phyloP scores from a whole-genome alignment of 2,888 invertebrate species.

The Margaritifera margaritifera region DNA sequence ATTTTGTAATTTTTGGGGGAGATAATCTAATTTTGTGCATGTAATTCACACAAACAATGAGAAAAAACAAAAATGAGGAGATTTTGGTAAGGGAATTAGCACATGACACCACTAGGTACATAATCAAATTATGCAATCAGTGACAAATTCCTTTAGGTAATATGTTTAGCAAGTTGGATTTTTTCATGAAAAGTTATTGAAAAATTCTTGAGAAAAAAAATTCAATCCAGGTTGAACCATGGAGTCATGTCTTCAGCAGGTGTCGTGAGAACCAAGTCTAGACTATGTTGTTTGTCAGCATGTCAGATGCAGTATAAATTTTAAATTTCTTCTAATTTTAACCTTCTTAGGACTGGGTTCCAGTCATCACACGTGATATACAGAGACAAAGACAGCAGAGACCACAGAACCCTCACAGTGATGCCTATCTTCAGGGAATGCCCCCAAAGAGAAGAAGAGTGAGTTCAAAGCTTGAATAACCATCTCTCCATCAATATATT shows the following conservation, averaged over 20 bases:
- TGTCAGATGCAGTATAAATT: not conserved
- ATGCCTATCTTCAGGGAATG: conserved; percentile 92
- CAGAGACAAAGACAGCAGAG: conserved; percentile 81
- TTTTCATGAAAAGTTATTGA: too few relatives aligned
- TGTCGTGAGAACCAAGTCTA: too few relatives aligned
- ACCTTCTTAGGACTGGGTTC: conserved; percentile 83
- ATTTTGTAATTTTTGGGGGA: too few relatives aligned
- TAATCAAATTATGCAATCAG: not conserved
- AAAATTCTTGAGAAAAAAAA: too few relatives aligned
- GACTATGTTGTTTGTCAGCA: too few relatives aligned
- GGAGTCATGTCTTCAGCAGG: too few relatives aligned
- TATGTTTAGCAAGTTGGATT: too few relatives aligned
- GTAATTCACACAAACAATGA: not conserved
- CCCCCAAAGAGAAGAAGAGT: conserved; percentile 90
- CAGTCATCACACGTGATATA: conserved; percentile 87
- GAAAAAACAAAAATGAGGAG: not conserved
- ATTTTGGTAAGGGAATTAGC: not conserved
- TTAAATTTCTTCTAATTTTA: not conserved
- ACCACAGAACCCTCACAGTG: conserved; percentile 82
- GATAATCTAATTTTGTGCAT: too few relatives aligned
- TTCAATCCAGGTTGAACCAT: too few relatives aligned
- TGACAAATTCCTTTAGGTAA: too few relatives aligned
- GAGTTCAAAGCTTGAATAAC: conserved; percentile 5
- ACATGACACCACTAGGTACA: not conserved
- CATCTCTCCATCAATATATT: too few relatives aligned